Conservation (phyloP, 2,888 invertebrate genomes). For the Therioaphis trifolii region DNA sequence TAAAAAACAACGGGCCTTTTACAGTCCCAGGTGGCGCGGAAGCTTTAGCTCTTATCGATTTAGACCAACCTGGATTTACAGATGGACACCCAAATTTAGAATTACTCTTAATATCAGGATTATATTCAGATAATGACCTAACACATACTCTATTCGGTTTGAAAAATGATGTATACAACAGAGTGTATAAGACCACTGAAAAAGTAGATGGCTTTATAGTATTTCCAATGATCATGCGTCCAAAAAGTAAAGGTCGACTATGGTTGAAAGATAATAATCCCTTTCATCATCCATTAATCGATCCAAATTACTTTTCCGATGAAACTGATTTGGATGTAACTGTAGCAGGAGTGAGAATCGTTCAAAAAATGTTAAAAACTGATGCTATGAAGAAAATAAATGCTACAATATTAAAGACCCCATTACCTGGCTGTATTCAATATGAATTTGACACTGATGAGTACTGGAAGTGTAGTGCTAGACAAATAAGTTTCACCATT, state of each 20-base stretch:
- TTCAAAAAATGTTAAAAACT: slow-evolving; percentile 73
- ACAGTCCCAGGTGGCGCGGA: slow-evolving; percentile 78
- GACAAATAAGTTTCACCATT: slow-evolving; percentile 74
- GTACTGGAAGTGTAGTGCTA: slow-evolving; percentile 77
- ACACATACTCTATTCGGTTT: slow-evolving; percentile 73
- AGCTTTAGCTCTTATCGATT: slow-evolving; percentile 75
- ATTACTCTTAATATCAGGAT: slow-evolving; percentile 73
- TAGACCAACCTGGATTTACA: slow-evolving; percentile 72
- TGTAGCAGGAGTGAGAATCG: slow-evolving; percentile 73
- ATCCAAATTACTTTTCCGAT: slow-evolving; percentile 76
- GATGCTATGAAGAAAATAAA: slow-evolving; percentile 74
- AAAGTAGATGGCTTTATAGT: slow-evolving; percentile 72
- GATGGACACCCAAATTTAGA: slow-evolving; percentile 77
- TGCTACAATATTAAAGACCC: slow-evolving; percentile 71
- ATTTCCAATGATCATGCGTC: slow-evolving; percentile 76
- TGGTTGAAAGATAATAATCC: slow-evolving; percentile 76
- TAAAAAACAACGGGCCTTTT: slow-evolving; percentile 72
- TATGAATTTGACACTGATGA: slow-evolving; percentile 73
- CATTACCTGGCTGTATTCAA: slow-evolving; percentile 73
- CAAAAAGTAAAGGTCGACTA: slow-evolving; percentile 77
- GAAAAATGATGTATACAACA: slow-evolving; percentile 69
- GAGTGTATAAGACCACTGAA: slow-evolving; percentile 70
- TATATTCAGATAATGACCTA: slow-evolving; percentile 71
- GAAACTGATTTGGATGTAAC: slow-evolving; percentile 75
- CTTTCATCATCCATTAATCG: slow-evolving; percentile 75